A percentile compares a stretch with the other conserved stretches of the same genome.
Conservation (phyloP, 1,140 invertebrate species). For the Sycophila sp. region DNA sequence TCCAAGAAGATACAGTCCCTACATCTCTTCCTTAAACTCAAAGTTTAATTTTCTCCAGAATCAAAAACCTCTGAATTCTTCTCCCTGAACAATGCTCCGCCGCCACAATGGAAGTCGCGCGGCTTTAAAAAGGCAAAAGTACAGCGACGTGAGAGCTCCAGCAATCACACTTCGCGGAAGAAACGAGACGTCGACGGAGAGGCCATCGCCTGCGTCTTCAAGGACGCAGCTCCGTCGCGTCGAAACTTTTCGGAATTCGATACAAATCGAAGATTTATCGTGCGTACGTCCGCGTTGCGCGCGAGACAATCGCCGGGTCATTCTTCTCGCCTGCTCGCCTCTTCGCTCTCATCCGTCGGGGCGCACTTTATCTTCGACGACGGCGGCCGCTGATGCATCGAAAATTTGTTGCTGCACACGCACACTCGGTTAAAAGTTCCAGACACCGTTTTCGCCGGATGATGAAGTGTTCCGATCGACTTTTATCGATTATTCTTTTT, state of each 20-base stretch:
- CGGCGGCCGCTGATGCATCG: neutral
- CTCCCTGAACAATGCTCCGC: too few species aligned
- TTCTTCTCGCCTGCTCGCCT: neutral
- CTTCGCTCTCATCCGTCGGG: neutral
- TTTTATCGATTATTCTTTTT: neutral
- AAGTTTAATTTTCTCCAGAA: too few species aligned
- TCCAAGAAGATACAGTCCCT: too few species aligned
- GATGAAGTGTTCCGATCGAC: neutral
- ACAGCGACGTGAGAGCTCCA: too few species aligned
- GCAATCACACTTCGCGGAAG: too few species aligned
- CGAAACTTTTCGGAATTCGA: conserved; percentile 1
- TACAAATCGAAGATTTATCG: conserved; percentile 35
- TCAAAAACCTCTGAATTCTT: too few species aligned
- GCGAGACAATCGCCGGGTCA: neutral
- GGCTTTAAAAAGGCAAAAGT: too few species aligned
- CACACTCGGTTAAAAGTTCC: too few species aligned
- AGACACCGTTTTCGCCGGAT: conserved; percentile 5
- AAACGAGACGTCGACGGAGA: too few species aligned
- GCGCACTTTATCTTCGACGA: conserved; percentile 4
- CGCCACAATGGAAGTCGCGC: too few species aligned
- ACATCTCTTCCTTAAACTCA: too few species aligned
- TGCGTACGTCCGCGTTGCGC: neutral
- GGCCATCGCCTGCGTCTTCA: too few species aligned
- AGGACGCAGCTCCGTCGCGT: neutral
- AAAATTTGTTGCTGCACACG: conserved; percentile 6